phyloP scores from a whole-genome alignment of 2,797 vertebrate species.

The Clarias platycephalus region DNA sequence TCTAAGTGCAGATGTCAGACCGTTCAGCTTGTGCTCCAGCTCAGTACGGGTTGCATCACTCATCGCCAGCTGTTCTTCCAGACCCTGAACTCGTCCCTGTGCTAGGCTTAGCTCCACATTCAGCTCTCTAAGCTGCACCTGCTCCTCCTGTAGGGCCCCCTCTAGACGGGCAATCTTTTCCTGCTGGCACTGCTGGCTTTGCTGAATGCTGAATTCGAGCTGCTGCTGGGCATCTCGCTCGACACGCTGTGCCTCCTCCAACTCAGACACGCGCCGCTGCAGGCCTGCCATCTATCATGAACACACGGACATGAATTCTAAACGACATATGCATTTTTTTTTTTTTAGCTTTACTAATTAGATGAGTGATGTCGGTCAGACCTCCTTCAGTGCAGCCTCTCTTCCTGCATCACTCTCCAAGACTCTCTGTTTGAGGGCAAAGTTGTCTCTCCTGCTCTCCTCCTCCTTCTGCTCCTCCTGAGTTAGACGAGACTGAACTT shows the following conservation, averaged over 20 bases:
- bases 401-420: constrained; percentile 71
- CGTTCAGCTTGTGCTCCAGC: constrained; percentile 68
- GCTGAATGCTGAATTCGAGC: constrained; percentile 62
- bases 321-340: too few species aligned
- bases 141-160: constrained; percentile 65
- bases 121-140: constrained; percentile 59
- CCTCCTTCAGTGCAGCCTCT: constrained; percentile 76
- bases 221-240: constrained; percentile 64
- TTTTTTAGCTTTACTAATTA: background rate
- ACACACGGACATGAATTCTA: background rate
- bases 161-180: constrained; percentile 62
- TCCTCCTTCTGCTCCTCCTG: constrained; percentile 73
- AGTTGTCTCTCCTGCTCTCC: constrained; percentile 68
- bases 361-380: constrained; percentile 47
- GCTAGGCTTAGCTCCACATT: constrained; percentile 63
- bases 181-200: constrained; percentile 63
- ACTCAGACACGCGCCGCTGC: constrained; percentile 68
- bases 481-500: constrained; percentile 70
- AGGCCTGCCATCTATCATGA: constrained; percentile 71
- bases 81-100: constrained; percentile 58
- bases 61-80: constrained; percentile 73
- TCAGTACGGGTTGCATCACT: constrained; percentile 61
- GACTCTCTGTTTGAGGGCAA: constrained; percentile 70
- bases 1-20: constrained; percentile 69
- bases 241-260: constrained; percentile 62